These are phyloP conservation scores for Andrena chrysosceles DNA, from an alignment of 2,888 invertebrate species.

Conservation along the genomic window DNA sequence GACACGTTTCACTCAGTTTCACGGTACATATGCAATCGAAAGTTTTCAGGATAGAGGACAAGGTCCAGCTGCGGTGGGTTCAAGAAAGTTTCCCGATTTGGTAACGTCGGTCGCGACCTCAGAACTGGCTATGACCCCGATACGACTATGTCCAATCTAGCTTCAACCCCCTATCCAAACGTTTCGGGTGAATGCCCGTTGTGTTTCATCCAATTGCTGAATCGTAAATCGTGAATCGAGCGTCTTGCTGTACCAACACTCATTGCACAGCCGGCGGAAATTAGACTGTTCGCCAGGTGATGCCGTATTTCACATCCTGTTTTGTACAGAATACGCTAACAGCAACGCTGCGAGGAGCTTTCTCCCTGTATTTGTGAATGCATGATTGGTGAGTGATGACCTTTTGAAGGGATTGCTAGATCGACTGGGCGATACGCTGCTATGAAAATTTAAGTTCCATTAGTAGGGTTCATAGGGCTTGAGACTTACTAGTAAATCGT, in stretches of 20 bases:
- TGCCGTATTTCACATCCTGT: slow-evolving; percentile 7
- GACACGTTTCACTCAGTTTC: too few species aligned
- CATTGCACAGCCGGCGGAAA: slow-evolving; percentile 19
- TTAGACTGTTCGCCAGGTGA: slow-evolving; percentile 18
- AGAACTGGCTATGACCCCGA: slow-evolving; percentile 54
- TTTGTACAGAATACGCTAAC: neutral
- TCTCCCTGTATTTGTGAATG: too few species aligned
- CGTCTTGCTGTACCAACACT: slow-evolving; percentile 32
- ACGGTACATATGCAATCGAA: too few species aligned
- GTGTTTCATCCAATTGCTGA: neutral
- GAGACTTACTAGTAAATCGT: too few species aligned
- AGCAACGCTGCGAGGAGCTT: too few species aligned
- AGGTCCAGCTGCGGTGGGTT: slow-evolving; percentile 22
- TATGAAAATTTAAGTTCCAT: too few species aligned
- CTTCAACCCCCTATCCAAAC: slow-evolving; percentile 37
- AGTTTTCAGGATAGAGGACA: slow-evolving; percentile 9
- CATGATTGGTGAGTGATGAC: too few species aligned
- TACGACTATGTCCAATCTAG: slow-evolving; percentile 66
- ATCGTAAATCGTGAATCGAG: slow-evolving; percentile 42
- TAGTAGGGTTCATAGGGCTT: too few species aligned
- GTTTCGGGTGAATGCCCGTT: too few species aligned
- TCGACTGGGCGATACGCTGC: too few species aligned
- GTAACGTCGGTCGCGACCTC: slow-evolving; percentile 54
- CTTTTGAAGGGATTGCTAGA: too few species aligned
- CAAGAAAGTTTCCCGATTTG: slow-evolving; percentile 61